Base-by-base conservation (phyloP, 2,888 invertebrate species). In the Ischnus inquisitorius region DNA sequence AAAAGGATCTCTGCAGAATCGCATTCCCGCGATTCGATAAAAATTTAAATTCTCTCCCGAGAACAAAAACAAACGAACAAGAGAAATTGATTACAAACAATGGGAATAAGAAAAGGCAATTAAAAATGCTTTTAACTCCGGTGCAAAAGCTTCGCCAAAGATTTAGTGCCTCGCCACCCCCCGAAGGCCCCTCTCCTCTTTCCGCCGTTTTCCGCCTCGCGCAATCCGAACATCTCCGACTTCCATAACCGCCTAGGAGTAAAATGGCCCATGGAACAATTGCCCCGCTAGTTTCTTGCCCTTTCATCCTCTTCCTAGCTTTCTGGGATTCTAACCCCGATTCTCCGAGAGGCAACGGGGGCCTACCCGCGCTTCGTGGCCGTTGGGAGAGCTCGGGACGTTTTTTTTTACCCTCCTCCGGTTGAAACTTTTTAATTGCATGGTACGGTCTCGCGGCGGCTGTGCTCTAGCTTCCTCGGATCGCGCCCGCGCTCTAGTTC, bases 401-500 rank as follows among this genome's bases (percentile, higher is more conserved):
- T 72, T 72, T 77, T 71, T 62, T 83, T 75, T 87, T 86, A 87
- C 71, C 87, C 85, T 87, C 83, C 76, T 80, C 84, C 87, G 88
- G 89, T 89, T 89, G 89, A 91, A 92, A 92, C 89, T 92, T 93
- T 92, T 92, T 92, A 92, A 92, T 92, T 91, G 92, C 91, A 88
- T 89, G 90, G 89, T 88, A 90, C 88, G 87, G 85, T 88, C 83
- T 57, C 85, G 62, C 16, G 60, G 28, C 43, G 28, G 60, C 60
- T 12, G 25, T 48, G 74, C 62, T 34, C 74, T n/a, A 43, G 34
- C 46, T 39, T 19, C 54, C 65, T 46, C 34, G 39, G 22, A 60
- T 25, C 14, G 46, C 28, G 16, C 43, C 16, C 22, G 74, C 60
- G 43, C 81, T 48, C 19, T 16, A 16, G 43, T 76, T 48, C 19